Evolutionary conservation across 1,140 invertebrate species (phyloP), one percentile per base, ranked within the genome.

Genomic region (Trigoniulus corallinus): DNA sequence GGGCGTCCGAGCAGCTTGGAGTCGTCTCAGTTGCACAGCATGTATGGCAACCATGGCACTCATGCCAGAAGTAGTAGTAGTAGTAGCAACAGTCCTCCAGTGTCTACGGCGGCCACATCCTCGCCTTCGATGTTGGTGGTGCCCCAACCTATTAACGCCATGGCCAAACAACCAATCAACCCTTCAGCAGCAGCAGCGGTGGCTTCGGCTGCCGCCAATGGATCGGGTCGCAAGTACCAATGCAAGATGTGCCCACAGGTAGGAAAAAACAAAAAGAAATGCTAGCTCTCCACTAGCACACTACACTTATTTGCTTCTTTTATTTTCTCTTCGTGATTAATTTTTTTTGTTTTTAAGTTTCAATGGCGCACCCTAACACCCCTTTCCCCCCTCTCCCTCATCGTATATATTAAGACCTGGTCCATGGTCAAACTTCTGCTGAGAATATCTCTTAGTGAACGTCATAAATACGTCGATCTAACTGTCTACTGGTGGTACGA

Each of bases 221-320:
- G 63, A 21, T 59, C 62, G n/a, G 67, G 62, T 20, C 53, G 71
- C 44, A 92, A 92, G 66, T 95, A 95, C 72, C 87, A 92, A 67
- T 96, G 91, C 79, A 95, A 95, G 72, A 95, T 96, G 89, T 96
- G 91, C 70, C 89, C 91, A 56, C 88, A 94, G 86, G 91, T 96
- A 69, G 78, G 83, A 69, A 15, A 41, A 48, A 45, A 48, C n/a
- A n/a, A n/a, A n/a, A n/a, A n/a, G n/a, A n/a, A n/a, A n/a, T n/a
- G n/a, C n/a, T n/a, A n/a, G n/a, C n/a, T n/a, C n/a, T n/a, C n/a
- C n/a, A n/a, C n/a, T n/a, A n/a, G n/a, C n/a, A n/a, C n/a, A n/a
- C n/a, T n/a, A n/a, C n/a, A n/a, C n/a, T n/a, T n/a, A n/a, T n/a
- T n/a, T n/a, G n/a, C n/a, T n/a, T n/a, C n/a, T n/a, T n/a, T n/a